Conservation (phyloP, 1,140 invertebrate genomes). For the Platorchestia sp. region DNA sequence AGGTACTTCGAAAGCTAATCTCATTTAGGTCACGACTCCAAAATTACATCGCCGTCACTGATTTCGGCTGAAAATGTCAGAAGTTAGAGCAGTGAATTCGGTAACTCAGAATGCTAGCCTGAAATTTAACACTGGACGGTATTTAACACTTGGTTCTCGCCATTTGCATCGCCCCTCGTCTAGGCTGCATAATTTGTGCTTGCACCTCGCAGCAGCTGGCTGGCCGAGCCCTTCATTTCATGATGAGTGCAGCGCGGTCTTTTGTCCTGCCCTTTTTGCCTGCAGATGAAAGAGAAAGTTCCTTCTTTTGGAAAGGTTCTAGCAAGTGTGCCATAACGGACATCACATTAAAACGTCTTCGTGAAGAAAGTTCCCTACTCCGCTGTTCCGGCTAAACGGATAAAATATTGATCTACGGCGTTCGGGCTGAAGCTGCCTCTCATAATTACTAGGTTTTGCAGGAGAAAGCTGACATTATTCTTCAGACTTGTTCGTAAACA, state of each 20-base stretch:
- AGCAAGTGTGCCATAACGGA: not conserved
- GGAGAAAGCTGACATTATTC: conserved; percentile 1
- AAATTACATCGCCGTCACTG: too few relatives aligned
- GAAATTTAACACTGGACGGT: not conserved
- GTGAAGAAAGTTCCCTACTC: conserved; percentile 29
- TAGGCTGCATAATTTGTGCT: not conserved
- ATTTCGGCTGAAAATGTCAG: too few relatives aligned
- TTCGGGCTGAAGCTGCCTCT: not conserved
- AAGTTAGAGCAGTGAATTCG: too few relatives aligned
- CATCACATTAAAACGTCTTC: conserved; percentile 35
- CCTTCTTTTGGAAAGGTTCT: conserved; percentile 13
- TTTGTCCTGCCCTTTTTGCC: not conserved
- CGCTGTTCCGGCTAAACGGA: not conserved
- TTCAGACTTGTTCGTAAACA: conserved; percentile 6
- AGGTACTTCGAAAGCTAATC: not conserved
- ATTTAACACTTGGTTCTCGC: not conserved
- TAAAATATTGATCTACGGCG: not conserved
- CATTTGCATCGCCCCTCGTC: not conserved
- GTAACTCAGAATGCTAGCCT: not conserved
- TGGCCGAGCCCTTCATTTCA: not conserved
- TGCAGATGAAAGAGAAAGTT: conserved; percentile 44
- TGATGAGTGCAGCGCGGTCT: not conserved
- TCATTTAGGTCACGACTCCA: not conserved
- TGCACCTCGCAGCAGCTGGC: not conserved
- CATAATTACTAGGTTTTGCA: not conserved